phyloP scores from a whole-genome alignment of 2,797 vertebrate genomes.

The Gorsachius magnificus region DNA sequence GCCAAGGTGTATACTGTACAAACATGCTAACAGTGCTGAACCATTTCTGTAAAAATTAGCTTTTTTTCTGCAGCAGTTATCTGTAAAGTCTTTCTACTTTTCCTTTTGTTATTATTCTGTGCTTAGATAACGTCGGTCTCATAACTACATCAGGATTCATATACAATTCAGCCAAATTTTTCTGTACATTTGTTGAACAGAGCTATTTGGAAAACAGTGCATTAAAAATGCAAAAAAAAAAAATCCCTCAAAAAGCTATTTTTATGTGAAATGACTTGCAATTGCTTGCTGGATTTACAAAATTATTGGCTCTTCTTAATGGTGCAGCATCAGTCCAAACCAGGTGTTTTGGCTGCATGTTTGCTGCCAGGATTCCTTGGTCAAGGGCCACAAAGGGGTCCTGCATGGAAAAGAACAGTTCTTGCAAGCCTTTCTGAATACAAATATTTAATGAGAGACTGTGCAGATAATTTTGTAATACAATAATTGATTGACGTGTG shows the following conservation, averaged over 20 bases:
- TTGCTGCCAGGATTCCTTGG: not conserved
- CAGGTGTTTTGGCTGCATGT: not conserved
- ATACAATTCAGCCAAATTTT: not conserved
- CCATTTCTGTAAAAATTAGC: not conserved
- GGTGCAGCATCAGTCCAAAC: not conserved
- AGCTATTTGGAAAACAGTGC: not conserved
- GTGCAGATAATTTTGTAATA: not conserved
- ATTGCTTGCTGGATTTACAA: not conserved
- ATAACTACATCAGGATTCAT: not conserved
- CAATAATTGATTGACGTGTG: not conserved
- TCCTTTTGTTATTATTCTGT: not conserved
- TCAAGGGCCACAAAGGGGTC: not conserved
- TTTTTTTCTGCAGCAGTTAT: not conserved
- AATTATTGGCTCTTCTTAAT: not conserved
- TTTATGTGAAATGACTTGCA: not conserved
- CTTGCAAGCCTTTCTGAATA: not conserved
- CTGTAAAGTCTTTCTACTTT: not conserved
- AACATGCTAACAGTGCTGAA: not conserved
- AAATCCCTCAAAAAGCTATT: not conserved
- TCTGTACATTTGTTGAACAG: not conserved
- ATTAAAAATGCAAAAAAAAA: not conserved
- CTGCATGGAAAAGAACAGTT: not conserved
- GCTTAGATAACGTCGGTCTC: not conserved
- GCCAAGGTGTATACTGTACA: slow-evolving; percentile 42
- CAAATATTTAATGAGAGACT: not conserved